Evolutionary conservation across 2,797 vertebrate genomes (phyloP).

Genomic region (Myotis daubentonii): DNA sequence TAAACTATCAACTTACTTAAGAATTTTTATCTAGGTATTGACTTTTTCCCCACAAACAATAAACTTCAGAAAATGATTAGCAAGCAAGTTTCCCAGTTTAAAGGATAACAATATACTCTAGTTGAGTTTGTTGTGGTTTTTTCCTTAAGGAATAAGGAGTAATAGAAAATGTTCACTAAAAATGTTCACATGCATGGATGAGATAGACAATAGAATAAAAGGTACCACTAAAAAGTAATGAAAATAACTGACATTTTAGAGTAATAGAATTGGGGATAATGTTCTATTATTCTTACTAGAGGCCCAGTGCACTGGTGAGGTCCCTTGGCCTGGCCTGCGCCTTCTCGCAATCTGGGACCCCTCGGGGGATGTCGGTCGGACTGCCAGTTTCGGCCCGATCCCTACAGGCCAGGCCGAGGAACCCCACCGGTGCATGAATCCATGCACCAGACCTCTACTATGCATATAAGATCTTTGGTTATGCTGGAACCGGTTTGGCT

Average conservation of each 20-base stretch:
- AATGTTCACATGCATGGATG: not conserved
- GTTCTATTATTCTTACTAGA: not conserved
- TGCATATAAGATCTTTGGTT: no score
- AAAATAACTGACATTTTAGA: not conserved
- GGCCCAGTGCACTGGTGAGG: no score
- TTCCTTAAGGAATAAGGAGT: not conserved
- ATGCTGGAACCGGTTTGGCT: no score
- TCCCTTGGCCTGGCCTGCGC: no score
- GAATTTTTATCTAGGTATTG: not conserved
- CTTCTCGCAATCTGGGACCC: no score
- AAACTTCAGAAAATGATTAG: conserved; percentile 50
- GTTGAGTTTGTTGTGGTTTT: not conserved
- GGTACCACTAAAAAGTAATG: not conserved
- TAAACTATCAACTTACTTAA: conserved; percentile 40
- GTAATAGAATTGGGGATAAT: not conserved
- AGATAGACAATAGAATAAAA: conserved; percentile 35
- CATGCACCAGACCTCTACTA: no score
- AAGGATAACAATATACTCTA: not conserved
- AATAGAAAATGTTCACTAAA: conserved; percentile 13
- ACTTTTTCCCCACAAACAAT: not conserved
- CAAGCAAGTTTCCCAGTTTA: not conserved
- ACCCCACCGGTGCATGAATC: no score
- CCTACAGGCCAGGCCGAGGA: no score
- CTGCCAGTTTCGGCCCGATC: no score
- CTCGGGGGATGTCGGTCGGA: no score